Evolutionary conservation across 2,113 vertebrate genomes (phyloP).

Genomic region (Sterna hirundo): DNA sequence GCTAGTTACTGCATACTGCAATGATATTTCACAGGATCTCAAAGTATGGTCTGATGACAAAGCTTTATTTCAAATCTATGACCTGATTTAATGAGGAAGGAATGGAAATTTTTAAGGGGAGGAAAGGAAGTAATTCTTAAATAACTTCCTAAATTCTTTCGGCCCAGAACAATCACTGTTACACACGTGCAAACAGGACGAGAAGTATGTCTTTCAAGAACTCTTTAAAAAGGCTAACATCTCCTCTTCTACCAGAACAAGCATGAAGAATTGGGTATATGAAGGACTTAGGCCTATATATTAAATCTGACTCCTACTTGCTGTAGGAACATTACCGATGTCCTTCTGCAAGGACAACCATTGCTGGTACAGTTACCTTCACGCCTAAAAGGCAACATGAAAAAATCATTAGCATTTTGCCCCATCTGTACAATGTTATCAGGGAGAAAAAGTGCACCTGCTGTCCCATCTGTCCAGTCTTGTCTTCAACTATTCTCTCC

Average conservation of each 20-base stretch:
- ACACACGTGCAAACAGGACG: neutral
- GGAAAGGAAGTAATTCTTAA: neutral
- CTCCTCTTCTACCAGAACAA: neutral
- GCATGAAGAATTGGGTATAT: neutral
- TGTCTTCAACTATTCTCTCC: neutral
- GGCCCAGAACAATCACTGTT: neutral
- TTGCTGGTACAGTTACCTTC: neutral
- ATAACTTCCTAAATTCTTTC: neutral
- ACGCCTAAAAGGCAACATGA: neutral
- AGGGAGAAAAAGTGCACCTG: neutral
- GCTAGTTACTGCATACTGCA: neutral
- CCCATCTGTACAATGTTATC: neutral
- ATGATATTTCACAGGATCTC: neutral
- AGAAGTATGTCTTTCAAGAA: neutral
- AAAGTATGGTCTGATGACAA: neutral
- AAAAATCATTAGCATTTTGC: neutral
- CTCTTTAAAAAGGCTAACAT: neutral
- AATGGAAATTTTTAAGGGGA: neutral
- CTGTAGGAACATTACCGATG: neutral
- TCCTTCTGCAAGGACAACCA: neutral
- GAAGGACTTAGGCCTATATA: neutral
- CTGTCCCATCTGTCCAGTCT: neutral
- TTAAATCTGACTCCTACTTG: neutral
- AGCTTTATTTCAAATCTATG: neutral
- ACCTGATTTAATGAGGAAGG: neutral